Percentiles rank a stretch among this genome's conserved stretches.
These are phyloP conservation scores for Ligdia adustata DNA, from an alignment of 2,888 invertebrate genomes.

Conservation along the genomic window DNA sequence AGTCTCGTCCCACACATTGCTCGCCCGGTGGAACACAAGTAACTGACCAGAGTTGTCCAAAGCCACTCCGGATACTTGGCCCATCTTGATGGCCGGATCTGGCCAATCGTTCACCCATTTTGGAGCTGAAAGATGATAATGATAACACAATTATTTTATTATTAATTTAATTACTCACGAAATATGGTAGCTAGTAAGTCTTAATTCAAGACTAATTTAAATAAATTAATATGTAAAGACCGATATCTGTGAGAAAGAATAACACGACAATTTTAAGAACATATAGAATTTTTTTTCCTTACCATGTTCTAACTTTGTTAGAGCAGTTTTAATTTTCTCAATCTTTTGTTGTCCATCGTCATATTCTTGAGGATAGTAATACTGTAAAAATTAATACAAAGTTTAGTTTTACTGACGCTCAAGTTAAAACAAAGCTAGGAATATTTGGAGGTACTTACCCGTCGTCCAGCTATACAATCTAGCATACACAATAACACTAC, in stretches of 20 bases:
- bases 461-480: constrained; percentile 47
- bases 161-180: not conserved
- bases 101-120: constrained; percentile 85
- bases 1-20: constrained; percentile 84
- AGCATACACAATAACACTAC: constrained; percentile 43
- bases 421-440: not conserved
- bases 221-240: not conserved
- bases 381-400: constrained; percentile 42
- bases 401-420: no score
- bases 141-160: no score
- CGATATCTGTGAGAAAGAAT: no score
- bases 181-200: no score
- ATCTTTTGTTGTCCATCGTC: constrained; percentile 34
- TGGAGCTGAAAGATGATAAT: constrained; percentile 72
- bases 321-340: constrained; percentile 31
- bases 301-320: constrained; percentile 59
- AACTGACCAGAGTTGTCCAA: constrained; percentile 89
- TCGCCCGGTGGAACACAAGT: constrained; percentile 92
- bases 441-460: constrained; percentile 59
- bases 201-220: not conserved
- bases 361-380: constrained; percentile 56
- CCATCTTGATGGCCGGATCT: constrained; percentile 76
- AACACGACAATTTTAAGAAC: no score
- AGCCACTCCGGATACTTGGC: constrained; percentile 92
- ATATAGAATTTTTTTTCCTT: constrained; percentile 30